Base-by-base conservation (phyloP, 2,113 vertebrate species). In the Tichodroma muraria region DNA sequence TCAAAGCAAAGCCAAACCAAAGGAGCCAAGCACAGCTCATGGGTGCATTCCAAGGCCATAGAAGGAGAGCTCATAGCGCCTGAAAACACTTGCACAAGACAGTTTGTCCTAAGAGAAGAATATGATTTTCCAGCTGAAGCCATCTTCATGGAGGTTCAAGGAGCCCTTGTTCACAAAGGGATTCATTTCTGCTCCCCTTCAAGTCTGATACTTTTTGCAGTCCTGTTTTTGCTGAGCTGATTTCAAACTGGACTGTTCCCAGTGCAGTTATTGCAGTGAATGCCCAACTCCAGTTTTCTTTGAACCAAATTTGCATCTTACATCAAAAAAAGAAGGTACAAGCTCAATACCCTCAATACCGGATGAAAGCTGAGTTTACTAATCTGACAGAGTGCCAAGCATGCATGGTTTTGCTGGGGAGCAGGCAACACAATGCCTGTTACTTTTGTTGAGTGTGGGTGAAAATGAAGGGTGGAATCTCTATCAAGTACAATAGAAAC, bases 1-100 rank as follows among this genome's bases (percentile, higher is more conserved):
- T 94, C 89, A 75, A 88, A 86, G 69, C 14, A 72, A 93, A 93
- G 86, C 80, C 82, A 96, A 93, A 94, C 80, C 83, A 92, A 84
- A 93, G n/a, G 44, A 90, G 63, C 69, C 86, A 86, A 93, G 83
- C 82, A 90, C 60, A 83, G 73, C 69, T 93, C 28, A 88, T 96
- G 92, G 49, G 83, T 76, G 27, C 37, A 45, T 84, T 95, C 94
- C 92, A 94, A 94, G 65, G 37, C 89, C 94, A 92, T 86, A 93
- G 89, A 78, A 66, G 30, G 53, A 75, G 60, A 92, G 40, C 88
- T 75, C 56, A 80, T 90, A 94, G 64, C 35, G 57, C 76, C 80
- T 89, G 69, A 93, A 90, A 94, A 84, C 44, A 71, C 76, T 96
- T 96, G 65, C 73, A 84, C 77, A 88, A 89, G 59, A 63, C 47